phyloP scores from a whole-genome alignment of 2,888 invertebrate species.

The Rhamnusium bicolor region DNA sequence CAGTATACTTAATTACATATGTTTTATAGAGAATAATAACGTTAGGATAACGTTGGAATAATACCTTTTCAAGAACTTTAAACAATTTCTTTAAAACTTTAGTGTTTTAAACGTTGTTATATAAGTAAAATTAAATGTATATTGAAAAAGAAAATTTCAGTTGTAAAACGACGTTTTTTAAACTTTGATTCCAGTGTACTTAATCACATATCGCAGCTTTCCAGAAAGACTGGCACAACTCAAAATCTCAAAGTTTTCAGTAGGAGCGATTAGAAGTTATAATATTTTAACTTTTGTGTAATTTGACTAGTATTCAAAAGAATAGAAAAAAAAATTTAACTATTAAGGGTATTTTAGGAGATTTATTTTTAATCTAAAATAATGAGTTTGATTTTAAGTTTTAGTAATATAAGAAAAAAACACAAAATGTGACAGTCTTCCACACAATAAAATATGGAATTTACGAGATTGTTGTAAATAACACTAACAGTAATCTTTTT shows the following conservation, averaged over 20 bases:
- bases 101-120: no score
- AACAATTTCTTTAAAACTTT: no score
- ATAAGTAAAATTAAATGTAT: no score
- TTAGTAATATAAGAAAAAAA: not conserved
- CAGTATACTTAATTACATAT: no score
- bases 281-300: not conserved
- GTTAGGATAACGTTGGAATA: no score
- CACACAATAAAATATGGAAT: not conserved
- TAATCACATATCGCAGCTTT: no score
- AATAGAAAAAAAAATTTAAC: not conserved
- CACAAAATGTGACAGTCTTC: conserved; percentile 3
- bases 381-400: not conserved
- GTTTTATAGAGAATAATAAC: no score
- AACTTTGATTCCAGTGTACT: no score
- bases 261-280: not conserved
- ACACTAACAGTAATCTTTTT: not conserved
- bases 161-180: no score
- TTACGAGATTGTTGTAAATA: not conserved
- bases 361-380: not conserved
- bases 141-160: no score
- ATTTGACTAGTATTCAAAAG: not conserved
- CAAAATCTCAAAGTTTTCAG: not conserved
- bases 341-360: not conserved
- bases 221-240: not conserved
- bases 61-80: no score